Conservation (phyloP, 2,797 vertebrate species). For the Tauraco hartlaubi region DNA sequence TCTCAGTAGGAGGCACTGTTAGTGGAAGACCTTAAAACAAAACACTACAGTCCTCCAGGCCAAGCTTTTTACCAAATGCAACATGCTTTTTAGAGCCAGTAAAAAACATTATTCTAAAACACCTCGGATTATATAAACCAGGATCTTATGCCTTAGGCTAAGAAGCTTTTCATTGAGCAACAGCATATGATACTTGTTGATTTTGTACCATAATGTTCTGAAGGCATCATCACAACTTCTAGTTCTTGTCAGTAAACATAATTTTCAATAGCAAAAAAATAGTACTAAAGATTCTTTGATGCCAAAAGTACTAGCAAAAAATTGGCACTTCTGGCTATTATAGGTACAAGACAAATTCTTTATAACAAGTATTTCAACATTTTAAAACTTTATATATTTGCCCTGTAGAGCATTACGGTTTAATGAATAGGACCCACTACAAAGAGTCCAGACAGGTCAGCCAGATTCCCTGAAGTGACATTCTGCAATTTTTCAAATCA, state of each 20-base stretch:
- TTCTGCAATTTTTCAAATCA: conserved; percentile 53
- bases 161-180: conserved; percentile 72
- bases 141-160: conserved; percentile 57
- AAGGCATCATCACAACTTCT: conserved; percentile 67
- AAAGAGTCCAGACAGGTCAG: conserved; percentile 27
- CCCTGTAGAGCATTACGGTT: conserved; percentile 60
- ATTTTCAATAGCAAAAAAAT: conserved; percentile 71
- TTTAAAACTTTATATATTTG: conserved; percentile 63
- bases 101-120: conserved; percentile 62
- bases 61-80: conserved; percentile 44
- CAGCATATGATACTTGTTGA: conserved; percentile 38
- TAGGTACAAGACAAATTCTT: conserved; percentile 62
- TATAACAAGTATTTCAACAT: conserved; percentile 59
- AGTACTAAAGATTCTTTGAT: conserved; percentile 68
- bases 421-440: conserved; percentile 44
- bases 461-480: conserved; percentile 54
- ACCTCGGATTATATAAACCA: conserved; percentile 54
- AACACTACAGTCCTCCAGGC: conserved; percentile 71
- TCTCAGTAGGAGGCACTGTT: conserved; percentile 77
- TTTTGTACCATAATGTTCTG: conserved; percentile 72
- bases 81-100: conserved; percentile 58
- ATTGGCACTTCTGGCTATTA: conserved; percentile 74
- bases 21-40: conserved; percentile 78
- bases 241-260: conserved; percentile 69
- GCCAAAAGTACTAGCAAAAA: conserved; percentile 72